A percentile compares a stretch with the other conserved stretches of the same genome.
Evolutionary conservation across 2,888 invertebrate genomes (phyloP).

Genomic region (Seira sanloemensis): DNA sequence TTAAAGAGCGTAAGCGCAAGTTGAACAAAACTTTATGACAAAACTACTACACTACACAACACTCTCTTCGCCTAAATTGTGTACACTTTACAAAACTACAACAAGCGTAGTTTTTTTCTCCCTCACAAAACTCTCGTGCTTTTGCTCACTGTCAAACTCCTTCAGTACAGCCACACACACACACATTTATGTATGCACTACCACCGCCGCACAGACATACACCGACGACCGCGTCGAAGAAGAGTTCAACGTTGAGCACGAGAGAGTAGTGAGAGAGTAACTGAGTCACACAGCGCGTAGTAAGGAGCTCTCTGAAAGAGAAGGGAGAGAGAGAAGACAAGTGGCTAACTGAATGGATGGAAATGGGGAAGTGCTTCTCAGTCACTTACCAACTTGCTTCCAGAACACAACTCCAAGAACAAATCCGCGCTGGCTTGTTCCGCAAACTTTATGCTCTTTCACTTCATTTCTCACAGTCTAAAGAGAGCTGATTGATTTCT

Average conservation of each 20-base stretch:
- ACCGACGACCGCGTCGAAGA: slow-evolving; percentile 15
- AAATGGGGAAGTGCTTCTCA: slow-evolving; percentile 62
- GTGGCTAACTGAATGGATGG: slow-evolving; percentile 50
- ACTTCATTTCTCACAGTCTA: neutral
- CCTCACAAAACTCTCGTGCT: neutral
- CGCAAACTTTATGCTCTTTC: no score
- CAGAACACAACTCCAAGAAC: slow-evolving; percentile 53
- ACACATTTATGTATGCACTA: neutral
- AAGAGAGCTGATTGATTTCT: neutral
- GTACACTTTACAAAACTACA: neutral
- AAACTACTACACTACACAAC: slow-evolving; percentile 11
- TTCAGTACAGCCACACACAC: slow-evolving; percentile 26
- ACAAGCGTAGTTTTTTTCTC: neutral
- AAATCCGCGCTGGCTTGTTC: neutral
- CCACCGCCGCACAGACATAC: slow-evolving; percentile 7
- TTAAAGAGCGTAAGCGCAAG: slow-evolving; percentile 16
- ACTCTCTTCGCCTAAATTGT: neutral
- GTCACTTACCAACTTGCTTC: slow-evolving; percentile 66
- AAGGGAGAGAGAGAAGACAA: slow-evolving; percentile 41
- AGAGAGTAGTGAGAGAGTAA: slow-evolving; percentile 19
- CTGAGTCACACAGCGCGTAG: neutral
- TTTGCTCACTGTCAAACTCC: slow-evolving; percentile 37
- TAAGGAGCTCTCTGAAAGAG: slow-evolving; percentile 12
- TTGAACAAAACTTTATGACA: slow-evolving; percentile 19
- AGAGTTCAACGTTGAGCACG: slow-evolving; percentile 49